Percentiles rank a stretch among this genome's conserved stretches.
Evolutionary conservation across 2,888 invertebrate genomes (phyloP).

Genomic region (Lasioglossum calceatum): DNA sequence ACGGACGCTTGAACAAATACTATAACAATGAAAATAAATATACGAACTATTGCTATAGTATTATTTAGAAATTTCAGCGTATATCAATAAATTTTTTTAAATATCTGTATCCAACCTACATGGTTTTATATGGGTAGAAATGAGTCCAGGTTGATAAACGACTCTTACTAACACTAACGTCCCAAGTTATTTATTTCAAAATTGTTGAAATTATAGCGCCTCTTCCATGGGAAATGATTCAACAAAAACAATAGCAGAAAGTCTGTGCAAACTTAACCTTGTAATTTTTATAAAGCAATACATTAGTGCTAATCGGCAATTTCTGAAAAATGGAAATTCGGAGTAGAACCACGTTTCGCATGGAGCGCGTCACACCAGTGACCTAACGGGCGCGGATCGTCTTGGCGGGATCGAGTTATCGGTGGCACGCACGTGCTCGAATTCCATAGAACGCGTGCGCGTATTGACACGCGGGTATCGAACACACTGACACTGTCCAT

Average conservation of each 20-base stretch:
- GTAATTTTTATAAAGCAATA: not conserved
- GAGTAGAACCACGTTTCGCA: not conserved
- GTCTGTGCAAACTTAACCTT: not conserved
- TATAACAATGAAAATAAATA: not conserved
- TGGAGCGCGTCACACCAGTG: not conserved
- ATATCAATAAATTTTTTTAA: not conserved
- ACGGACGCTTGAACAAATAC: not conserved
- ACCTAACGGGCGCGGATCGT: constrained; percentile 12
- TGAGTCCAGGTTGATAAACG: not conserved
- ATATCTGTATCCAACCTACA: not conserved
- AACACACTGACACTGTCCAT: constrained; percentile 67
- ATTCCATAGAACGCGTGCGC: constrained; percentile 70
- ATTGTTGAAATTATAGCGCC: not conserved
- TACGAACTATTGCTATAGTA: not conserved
- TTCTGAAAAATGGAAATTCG: not conserved
- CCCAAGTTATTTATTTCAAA: not conserved
- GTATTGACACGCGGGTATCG: constrained; percentile 72
- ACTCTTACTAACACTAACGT: not conserved
- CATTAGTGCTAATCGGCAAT: not conserved
- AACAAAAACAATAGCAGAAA: not conserved
- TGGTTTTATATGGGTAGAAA: not conserved
- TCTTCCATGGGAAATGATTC: too few relatives aligned
- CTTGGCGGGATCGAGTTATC: constrained; percentile 47
- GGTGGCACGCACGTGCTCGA: constrained; percentile 64
- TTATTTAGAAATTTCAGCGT: not conserved